Conservation (phyloP, 2,888 invertebrate genomes). For the Cryptocheilus praepositus region DNA sequence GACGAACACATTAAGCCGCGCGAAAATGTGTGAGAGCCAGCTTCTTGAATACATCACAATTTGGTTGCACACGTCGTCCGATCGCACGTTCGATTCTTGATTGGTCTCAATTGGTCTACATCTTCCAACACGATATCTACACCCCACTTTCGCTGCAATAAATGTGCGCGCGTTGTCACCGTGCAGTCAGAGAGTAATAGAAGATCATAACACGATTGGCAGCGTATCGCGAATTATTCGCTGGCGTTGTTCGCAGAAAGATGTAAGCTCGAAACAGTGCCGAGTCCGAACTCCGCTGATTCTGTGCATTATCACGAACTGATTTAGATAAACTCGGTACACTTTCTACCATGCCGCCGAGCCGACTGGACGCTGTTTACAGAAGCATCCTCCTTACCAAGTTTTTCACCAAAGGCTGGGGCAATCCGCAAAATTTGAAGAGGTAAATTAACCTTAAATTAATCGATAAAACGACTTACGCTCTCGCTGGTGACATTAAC, state of each 20-base stretch:
- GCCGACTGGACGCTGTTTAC: constrained; percentile 85
- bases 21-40: too few species aligned
- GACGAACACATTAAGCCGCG: too few species aligned
- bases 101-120: constrained; percentile 5
- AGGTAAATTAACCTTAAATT: constrained; percentile 77
- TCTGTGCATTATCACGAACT: background rate
- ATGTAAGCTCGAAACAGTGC: background rate
- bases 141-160: background rate
- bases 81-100: constrained; percentile 7
- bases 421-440: constrained; percentile 91
- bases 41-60: background rate
- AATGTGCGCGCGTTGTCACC: background rate
- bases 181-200: too few species aligned
- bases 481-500: too few species aligned
- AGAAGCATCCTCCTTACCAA: constrained; percentile 90
- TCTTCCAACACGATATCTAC: too few species aligned
- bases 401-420: constrained; percentile 98
- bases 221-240: too few species aligned
- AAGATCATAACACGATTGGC: too few species aligned
- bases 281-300: background rate
- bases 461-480: too few species aligned
- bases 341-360: constrained; percentile 63
- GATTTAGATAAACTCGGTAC: too few species aligned
- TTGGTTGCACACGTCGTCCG: background rate
- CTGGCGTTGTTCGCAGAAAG: background rate